Percentiles rank a stretch among this genome's conserved stretches.
These are phyloP conservation scores for Ardeotis arabs DNA, from an alignment of 2,113 vertebrate species.

Conservation along the genomic window DNA sequence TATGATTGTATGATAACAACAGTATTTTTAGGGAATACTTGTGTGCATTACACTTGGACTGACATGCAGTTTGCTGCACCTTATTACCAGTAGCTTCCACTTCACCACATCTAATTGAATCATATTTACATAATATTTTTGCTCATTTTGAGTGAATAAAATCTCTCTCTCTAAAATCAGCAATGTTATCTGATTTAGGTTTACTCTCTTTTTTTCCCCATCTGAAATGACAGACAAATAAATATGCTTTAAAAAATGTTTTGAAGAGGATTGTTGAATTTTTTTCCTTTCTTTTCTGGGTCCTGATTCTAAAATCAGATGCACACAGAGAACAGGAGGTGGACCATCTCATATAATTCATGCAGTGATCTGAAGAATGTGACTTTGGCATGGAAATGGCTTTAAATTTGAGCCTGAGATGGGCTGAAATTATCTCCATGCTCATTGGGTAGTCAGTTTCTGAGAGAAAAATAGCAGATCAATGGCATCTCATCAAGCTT, in stretches of 20 bases:
- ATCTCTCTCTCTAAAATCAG: background rate
- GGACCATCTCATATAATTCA: background rate
- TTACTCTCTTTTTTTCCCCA: background rate
- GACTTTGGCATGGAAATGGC: background rate
- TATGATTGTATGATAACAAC: background rate
- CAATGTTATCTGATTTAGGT: background rate
- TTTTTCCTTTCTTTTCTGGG: background rate
- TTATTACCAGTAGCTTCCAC: background rate
- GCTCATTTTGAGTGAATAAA: background rate
- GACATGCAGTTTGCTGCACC: background rate
- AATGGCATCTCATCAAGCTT: slow-evolving; percentile 14
- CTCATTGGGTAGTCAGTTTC: background rate
- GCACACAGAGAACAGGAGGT: background rate
- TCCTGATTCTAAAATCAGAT: background rate
- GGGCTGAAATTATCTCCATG: background rate
- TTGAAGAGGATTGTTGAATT: background rate
- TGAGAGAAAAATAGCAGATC: slow-evolving; percentile 27
- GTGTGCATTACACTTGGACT: background rate
- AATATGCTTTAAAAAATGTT: background rate
- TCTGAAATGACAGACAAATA: background rate
- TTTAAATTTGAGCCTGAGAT: background rate
- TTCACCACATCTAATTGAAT: background rate
- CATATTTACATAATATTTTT: background rate
- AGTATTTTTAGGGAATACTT: background rate
- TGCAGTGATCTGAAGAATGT: slow-evolving; percentile 5